Conservation (phyloP, 2,888 invertebrate genomes). For the Byasa hedistus region DNA sequence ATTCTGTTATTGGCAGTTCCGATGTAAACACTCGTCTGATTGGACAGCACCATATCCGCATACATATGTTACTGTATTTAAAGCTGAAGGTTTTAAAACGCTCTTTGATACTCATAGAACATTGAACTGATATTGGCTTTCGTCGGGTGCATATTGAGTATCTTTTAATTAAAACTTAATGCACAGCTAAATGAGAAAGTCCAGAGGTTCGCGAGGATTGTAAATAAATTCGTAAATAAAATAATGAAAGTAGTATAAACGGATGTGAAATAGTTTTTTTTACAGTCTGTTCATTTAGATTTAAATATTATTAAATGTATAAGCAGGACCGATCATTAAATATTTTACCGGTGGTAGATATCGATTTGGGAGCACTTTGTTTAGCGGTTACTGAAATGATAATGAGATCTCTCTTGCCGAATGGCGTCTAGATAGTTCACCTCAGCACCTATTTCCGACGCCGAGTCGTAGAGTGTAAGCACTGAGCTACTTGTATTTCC, state of each 20-base stretch:
- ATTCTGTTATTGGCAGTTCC: constrained; percentile 71
- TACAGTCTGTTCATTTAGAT: too few relatives aligned
- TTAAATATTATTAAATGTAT: too few relatives aligned
- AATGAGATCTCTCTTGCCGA: too few relatives aligned
- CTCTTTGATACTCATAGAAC: constrained; percentile 17
- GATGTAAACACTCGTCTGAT: constrained; percentile 70
- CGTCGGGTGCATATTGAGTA: not conserved
- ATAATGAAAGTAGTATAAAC: not conserved
- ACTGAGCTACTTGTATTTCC: too few relatives aligned
- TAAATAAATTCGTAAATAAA: not conserved
- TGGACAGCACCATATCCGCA: constrained; percentile 48
- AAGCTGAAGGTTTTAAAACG: constrained; percentile 22
- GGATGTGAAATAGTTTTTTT: too few relatives aligned
- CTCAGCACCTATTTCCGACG: too few relatives aligned
- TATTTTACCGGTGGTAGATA: too few relatives aligned
- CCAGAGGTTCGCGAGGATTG: not conserved
- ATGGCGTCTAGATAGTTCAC: too few relatives aligned
- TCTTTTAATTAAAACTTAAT: not conserved
- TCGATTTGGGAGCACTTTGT: too few relatives aligned
- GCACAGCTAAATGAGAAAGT: not conserved
- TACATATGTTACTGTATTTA: constrained; percentile 37
- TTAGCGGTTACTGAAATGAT: too few relatives aligned
- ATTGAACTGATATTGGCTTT: not conserved
- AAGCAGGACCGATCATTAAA: too few relatives aligned
- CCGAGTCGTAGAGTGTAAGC: too few relatives aligned